phyloP scores from a whole-genome alignment of 2,888 invertebrate genomes.

The Drosophila rubida region DNA sequence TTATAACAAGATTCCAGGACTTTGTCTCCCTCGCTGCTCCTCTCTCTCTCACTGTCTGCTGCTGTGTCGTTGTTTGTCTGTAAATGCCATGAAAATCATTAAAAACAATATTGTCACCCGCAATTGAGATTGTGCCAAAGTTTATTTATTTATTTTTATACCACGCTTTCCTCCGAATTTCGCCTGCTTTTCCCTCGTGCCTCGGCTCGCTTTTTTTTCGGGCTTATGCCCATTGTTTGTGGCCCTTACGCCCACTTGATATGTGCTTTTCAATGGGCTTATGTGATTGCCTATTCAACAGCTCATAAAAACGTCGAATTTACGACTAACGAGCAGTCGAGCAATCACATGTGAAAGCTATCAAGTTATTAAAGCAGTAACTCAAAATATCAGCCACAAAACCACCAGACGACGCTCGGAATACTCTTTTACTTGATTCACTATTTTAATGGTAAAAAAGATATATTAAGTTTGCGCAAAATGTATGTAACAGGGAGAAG shows the following conservation, averaged over 20 bases:
- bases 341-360: not conserved
- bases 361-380: conserved; percentile 13
- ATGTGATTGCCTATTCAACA: conserved; percentile 43
- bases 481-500: too few species aligned
- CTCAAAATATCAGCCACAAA: not conserved
- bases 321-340: conserved; percentile 2
- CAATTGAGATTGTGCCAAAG: conserved; percentile 62
- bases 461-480: too few species aligned
- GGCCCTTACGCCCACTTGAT: conserved; percentile 13
- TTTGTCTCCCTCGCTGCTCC: not conserved
- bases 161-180: conserved; percentile 3
- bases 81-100: conserved; percentile 65
- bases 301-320: conserved; percentile 25
- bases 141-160: conserved; percentile 64
- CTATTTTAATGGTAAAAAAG: too few species aligned
- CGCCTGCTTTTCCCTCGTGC: not conserved
- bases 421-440: too few species aligned
- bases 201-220: not conserved
- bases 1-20: conserved; percentile 38
- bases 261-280: conserved; percentile 19
- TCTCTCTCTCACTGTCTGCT: not conserved
- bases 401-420: too few species aligned
- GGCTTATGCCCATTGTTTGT: conserved; percentile 13
- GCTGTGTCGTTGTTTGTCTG: conserved; percentile 16
- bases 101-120: conserved; percentile 72